phyloP scores from a whole-genome alignment of 2,797 vertebrate species.

The Sebastes matsubarae region DNA sequence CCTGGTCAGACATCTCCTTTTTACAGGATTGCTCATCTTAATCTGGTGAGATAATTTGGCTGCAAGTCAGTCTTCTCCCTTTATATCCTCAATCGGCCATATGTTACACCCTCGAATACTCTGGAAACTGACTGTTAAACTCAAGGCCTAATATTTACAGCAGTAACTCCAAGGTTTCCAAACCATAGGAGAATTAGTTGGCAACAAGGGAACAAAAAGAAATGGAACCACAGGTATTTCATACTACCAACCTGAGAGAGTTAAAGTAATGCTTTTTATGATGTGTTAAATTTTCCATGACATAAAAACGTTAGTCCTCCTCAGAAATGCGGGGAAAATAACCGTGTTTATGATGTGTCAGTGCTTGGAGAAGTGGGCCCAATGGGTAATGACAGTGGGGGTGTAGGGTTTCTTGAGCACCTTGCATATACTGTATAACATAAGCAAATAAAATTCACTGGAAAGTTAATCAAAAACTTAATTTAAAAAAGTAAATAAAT shows the following conservation, averaged over 20 bases:
- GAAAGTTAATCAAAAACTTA: neutral
- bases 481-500: neutral
- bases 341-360: slow-evolving; percentile 66
- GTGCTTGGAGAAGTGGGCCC: slow-evolving; percentile 33
- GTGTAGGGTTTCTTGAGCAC: slow-evolving; percentile 9
- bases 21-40: neutral
- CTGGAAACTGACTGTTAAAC: slow-evolving; percentile 54
- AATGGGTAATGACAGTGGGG: slow-evolving; percentile 31
- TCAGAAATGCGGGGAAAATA: slow-evolving; percentile 57
- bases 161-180: slow-evolving; percentile 49
- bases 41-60: slow-evolving; percentile 8
- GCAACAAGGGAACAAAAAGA: slow-evolving; percentile 48
- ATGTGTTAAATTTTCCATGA: slow-evolving; percentile 77
- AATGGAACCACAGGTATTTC: slow-evolving; percentile 51
- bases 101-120: slow-evolving; percentile 9
- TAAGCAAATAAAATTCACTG: neutral
- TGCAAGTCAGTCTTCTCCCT: neutral
- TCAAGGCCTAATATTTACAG: slow-evolving; percentile 43
- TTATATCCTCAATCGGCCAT: slow-evolving; percentile 14
- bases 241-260: slow-evolving; percentile 44
- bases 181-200: slow-evolving; percentile 48
- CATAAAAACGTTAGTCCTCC: slow-evolving; percentile 57
- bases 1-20: neutral
- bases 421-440: slow-evolving; percentile 9
- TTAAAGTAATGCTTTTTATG: slow-evolving; percentile 64